Conservation (phyloP, 2,113 vertebrate species). For the Pteronura brasiliensis region DNA sequence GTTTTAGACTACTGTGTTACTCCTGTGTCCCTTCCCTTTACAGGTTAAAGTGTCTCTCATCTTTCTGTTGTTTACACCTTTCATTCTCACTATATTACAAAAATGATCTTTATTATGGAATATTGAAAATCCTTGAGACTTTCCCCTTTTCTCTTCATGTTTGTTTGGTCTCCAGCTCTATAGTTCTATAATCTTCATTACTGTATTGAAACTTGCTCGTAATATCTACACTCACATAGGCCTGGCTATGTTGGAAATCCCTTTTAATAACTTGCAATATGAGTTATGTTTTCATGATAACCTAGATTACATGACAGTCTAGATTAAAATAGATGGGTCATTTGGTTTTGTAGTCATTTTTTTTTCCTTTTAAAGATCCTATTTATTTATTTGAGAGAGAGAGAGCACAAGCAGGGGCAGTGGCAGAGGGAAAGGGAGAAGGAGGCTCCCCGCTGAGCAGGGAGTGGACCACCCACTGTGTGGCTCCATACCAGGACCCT, state of each 20-base stretch:
- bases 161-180: background rate
- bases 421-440: background rate
- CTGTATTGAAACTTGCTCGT: background rate
- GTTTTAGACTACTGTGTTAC: background rate
- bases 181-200: background rate
- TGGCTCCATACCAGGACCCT: background rate
- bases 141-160: background rate
- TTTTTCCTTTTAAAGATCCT: background rate
- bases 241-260: constrained; percentile 30
- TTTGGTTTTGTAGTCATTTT: constrained; percentile 34
- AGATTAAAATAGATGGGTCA: background rate
- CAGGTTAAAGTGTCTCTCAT: background rate
- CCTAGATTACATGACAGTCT: background rate
- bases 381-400: background rate
- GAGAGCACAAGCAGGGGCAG: background rate
- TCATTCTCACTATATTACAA: background rate
- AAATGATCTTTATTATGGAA: background rate
- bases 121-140: background rate
- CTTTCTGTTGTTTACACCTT: background rate
- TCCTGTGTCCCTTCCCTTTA: background rate
- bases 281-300: background rate
- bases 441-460: background rate
- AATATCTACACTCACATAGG: background rate
- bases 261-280: constrained; percentile 31
- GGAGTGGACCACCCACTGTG: background rate